Percentiles rank a stretch among this genome's conserved stretches.
Evolutionary conservation across 2,113 vertebrate genomes (phyloP).

Genomic region (Zosterops borbonicus): DNA sequence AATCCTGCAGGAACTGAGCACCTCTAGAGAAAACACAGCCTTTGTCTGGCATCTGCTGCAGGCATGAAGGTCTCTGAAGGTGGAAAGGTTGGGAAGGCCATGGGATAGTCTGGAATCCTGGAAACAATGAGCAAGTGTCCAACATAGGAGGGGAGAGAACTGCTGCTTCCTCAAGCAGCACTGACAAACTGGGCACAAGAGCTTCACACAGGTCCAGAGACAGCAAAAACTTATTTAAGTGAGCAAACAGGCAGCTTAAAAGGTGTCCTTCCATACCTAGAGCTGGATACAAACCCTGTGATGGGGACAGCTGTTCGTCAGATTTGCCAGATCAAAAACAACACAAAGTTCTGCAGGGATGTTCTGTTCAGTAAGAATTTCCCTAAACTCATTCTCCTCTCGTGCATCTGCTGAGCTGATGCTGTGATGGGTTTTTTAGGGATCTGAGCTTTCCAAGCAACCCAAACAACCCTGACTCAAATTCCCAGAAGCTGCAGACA

Average conservation of each 20-base stretch:
- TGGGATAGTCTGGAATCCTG: not conserved
- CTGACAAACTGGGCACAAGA: too few species aligned
- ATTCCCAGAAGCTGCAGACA: not conserved
- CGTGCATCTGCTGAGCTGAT: not conserved
- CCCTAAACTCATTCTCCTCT: not conserved
- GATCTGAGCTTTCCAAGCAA: not conserved
- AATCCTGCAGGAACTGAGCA: not conserved
- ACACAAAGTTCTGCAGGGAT: not conserved
- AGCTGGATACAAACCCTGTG: not conserved
- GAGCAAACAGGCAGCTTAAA: not conserved
- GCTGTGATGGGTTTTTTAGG: accelerated
- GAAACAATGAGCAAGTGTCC: not conserved
- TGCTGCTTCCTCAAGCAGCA: not conserved
- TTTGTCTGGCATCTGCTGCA: not conserved
- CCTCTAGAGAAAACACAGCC: not conserved
- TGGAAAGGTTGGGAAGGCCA: not conserved
- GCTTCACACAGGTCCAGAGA: not conserved
- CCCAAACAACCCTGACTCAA: not conserved
- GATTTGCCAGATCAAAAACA: not conserved
- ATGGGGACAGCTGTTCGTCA: not conserved
- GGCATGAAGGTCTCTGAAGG: not conserved
- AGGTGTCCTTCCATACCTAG: too few species aligned
- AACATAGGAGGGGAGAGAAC: not conserved
- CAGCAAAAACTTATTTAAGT: not conserved
- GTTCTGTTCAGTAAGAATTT: not conserved